Evolutionary conservation across 2,888 invertebrate genomes (phyloP).

Genomic region (Melipona beecheii): DNA sequence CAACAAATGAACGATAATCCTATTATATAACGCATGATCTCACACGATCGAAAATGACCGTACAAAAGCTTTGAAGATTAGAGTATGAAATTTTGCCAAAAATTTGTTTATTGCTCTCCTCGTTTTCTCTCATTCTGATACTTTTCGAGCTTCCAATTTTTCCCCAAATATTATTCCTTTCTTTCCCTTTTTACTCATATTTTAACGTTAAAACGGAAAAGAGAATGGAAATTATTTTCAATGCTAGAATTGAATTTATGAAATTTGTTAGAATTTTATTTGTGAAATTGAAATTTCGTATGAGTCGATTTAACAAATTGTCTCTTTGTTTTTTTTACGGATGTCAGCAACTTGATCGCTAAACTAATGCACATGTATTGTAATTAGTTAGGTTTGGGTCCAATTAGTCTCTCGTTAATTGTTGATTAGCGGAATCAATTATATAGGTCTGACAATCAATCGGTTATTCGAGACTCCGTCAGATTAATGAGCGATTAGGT

Average conservation of each 20-base stretch:
- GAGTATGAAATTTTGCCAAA: neutral
- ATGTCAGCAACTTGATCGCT: neutral
- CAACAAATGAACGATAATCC: neutral
- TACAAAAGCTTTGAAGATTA: neutral
- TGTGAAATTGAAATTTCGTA: no score
- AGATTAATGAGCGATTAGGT: conserved; percentile 6
- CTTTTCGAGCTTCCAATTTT: no score
- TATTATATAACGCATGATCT: neutral
- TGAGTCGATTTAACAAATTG: neutral
- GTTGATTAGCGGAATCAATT: conserved; percentile 1
- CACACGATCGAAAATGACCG: neutral
- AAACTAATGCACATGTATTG: neutral
- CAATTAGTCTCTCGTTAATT: neutral
- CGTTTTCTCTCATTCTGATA: no score
- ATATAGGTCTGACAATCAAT: neutral
- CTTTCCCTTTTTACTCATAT: no score
- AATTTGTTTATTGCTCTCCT: no score
- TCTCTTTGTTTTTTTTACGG: neutral
- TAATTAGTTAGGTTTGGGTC: neutral
- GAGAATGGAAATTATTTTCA: neutral
- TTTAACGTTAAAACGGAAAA: neutral
- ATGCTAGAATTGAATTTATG: no score
- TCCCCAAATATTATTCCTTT: no score
- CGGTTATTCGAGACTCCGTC: neutral
- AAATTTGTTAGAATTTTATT: no score